phyloP scores from a whole-genome alignment of 35 echinoderm and acorn worm species.

The Heliocidaris erythrogramma region DNA sequence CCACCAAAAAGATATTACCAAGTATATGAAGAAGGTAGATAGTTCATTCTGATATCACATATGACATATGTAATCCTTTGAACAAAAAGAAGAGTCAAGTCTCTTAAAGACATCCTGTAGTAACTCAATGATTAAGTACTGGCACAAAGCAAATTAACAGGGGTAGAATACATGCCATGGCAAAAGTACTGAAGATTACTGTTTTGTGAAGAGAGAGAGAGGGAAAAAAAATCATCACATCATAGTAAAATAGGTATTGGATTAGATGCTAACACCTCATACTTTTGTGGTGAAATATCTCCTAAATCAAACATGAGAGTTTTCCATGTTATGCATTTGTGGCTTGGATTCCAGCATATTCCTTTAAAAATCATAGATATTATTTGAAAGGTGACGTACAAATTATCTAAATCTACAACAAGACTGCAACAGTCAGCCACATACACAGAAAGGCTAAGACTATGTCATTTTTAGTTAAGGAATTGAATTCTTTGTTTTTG shows the following conservation, averaged over 20 bases:
- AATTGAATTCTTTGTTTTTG: neutral
- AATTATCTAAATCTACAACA: neutral
- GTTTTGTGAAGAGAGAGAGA: neutral
- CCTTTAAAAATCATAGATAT: neutral
- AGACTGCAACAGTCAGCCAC: neutral
- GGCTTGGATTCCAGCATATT: neutral
- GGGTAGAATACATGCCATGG: neutral
- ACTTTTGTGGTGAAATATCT: too few relatives aligned
- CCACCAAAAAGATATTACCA: neutral
- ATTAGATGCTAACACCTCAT: too few relatives aligned
- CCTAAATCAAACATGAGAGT: too few relatives aligned
- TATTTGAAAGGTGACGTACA: neutral
- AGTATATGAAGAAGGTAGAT: neutral
- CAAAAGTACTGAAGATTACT: neutral
- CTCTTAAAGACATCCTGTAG: neutral
- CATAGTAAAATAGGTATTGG: neutral
- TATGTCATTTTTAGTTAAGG: neutral
- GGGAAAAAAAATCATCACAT: neutral
- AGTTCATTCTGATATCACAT: neutral
- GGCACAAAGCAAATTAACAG: neutral
- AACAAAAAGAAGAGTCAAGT: neutral
- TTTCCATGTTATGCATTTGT: neutral
- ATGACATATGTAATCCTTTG: neutral
- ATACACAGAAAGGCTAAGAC: slow-evolving; percentile 11
- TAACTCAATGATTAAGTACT: neutral